A percentile compares a stretch with the other conserved stretches of the same genome.
Evolutionary conservation across 2,113 vertebrate genomes (phyloP).

Genomic region (Hassar affinis): DNA sequence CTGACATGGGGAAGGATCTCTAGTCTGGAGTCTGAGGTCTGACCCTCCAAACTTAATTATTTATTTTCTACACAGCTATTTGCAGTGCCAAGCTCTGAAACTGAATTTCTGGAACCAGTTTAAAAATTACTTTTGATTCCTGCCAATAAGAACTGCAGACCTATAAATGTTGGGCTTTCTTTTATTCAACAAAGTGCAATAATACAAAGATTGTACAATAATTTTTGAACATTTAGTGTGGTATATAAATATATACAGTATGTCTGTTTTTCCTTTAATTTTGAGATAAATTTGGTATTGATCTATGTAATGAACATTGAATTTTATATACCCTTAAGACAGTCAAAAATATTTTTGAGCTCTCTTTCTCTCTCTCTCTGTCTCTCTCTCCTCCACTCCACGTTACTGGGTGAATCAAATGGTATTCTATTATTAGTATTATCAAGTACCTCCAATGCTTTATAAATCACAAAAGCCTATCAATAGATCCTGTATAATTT

Average conservation of each 20-base stretch:
- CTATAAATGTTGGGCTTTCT: constrained; percentile 7
- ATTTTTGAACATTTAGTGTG: constrained; percentile 2
- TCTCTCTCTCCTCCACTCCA: constrained; percentile 53
- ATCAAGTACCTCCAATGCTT: constrained; percentile 68
- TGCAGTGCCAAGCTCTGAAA: constrained; percentile 22
- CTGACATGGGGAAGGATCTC: constrained; percentile 85
- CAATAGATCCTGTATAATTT: constrained; percentile 66
- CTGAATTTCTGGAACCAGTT: constrained; percentile 28
- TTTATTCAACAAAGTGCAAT: constrained; percentile 43
- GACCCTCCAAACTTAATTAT: constrained; percentile 39
- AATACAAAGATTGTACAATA: constrained; percentile 32
- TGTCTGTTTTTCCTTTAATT: constrained; percentile 25
- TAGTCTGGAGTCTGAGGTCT: constrained; percentile 94
- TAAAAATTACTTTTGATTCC: constrained; percentile 36
- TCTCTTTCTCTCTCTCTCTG: constrained; percentile 23
- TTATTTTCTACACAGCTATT: constrained; percentile 28
- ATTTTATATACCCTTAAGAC: constrained; percentile 46
- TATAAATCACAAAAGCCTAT: constrained; percentile 74
- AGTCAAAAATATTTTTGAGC: constrained; percentile 22
- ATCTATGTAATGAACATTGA: constrained; percentile 40
- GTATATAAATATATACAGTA: not conserved
- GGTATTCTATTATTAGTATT: constrained; percentile 74
- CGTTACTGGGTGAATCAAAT: constrained; percentile 67
- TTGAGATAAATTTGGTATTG: constrained; percentile 43
- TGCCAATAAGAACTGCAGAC: constrained; percentile 18